These are phyloP conservation scores for Holacanthella duospinosa DNA, from an alignment of 2,888 invertebrate species.

Conservation along the genomic window DNA sequence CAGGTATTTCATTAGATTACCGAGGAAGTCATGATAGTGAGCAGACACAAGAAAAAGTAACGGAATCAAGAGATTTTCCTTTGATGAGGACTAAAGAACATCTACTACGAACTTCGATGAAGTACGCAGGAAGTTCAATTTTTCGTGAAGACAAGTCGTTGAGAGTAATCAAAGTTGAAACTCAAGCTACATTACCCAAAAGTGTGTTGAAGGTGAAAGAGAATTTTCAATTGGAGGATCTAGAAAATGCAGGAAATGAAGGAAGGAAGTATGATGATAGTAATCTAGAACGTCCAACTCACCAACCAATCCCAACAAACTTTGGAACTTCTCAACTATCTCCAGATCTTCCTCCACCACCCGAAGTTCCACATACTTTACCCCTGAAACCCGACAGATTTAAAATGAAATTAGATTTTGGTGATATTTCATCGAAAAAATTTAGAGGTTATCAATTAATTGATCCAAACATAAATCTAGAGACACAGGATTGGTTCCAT, in stretches of 20 bases:
- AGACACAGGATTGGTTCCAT: conserved; percentile 66
- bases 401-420: conserved; percentile 34
- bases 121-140: background rate
- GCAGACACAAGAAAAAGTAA: background rate
- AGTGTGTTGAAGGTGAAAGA: background rate
- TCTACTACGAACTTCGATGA: background rate
- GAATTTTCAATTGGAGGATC: background rate
- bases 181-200: background rate
- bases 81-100: no score
- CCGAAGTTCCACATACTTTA: background rate
- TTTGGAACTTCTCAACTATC: no score
- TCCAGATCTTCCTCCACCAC: background rate
- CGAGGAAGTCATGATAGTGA: conserved; percentile 2
- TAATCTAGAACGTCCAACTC: no score
- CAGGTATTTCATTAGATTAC: conserved; percentile 36
- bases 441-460: conserved; percentile 17
- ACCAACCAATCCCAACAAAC: no score
- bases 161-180: background rate
- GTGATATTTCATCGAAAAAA: background rate
- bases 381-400: conserved; percentile 26
- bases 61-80: background rate
- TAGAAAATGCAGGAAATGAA: background rate
- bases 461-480: conserved; percentile 29
- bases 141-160: background rate
- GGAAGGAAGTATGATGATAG: no score